A percentile compares a stretch with the other conserved stretches of the same genome.
Conservation (phyloP, 2,113 vertebrate genomes). For the Pundamilia nyererei region DNA sequence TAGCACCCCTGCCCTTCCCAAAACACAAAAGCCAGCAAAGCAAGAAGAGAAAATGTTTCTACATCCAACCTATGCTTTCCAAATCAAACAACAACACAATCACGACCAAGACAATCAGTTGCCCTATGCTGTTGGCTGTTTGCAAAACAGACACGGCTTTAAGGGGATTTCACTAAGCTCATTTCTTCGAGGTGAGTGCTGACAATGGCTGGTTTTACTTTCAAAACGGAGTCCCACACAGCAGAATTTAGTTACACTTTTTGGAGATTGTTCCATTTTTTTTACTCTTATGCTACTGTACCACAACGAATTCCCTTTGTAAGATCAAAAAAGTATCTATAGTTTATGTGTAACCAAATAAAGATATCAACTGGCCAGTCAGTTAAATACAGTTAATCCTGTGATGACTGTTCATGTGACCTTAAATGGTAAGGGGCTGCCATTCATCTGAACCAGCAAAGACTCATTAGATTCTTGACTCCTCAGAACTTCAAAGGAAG, state of each 20-base stretch:
- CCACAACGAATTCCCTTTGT: not conserved
- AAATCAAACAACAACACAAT: not conserved
- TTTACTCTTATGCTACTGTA: not conserved
- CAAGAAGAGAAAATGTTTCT: not conserved
- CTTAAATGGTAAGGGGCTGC: not conserved
- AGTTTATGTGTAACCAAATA: not conserved
- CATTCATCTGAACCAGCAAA: not conserved
- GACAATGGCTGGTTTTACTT: not conserved
- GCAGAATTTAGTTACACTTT: not conserved
- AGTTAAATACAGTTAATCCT: not conserved
- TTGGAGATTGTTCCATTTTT: not conserved
- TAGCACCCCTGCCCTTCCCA: not conserved
- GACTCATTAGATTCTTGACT: not conserved
- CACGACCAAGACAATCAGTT: not conserved
- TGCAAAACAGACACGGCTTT: not conserved
- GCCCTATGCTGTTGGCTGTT: not conserved
- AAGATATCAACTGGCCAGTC: not conserved
- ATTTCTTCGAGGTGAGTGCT: not conserved
- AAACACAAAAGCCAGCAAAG: not conserved
- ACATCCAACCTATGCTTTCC: not conserved
- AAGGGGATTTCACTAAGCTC: not conserved
- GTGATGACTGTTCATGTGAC: not conserved
- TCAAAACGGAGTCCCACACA: not conserved
- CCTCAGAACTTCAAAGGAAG: constrained; percentile 19
- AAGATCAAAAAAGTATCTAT: not conserved